Conservation (phyloP, 35 echinoderm and acorn worm species). For the Apostichopus japonicus region DNA sequence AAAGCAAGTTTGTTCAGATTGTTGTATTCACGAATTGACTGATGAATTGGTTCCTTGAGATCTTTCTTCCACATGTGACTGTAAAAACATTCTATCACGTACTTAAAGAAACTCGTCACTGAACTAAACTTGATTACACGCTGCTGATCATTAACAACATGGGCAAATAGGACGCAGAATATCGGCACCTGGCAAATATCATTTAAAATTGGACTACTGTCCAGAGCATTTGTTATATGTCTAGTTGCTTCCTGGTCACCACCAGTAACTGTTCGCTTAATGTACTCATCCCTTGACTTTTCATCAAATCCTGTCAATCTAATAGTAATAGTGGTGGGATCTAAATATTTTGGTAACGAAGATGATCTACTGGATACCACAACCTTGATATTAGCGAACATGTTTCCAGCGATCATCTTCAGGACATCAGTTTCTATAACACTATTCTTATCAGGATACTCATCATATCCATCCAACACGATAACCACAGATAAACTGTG, state of each 20-base stretch:
- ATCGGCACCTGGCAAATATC: conserved; percentile 13
- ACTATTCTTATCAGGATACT: conserved; percentile 21
- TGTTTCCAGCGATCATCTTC: conserved; percentile 9
- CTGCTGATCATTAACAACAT: neutral
- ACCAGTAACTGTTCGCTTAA: neutral
- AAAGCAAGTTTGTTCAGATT: neutral
- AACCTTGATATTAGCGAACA: conserved; percentile 20
- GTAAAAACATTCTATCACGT: conserved; percentile 1
- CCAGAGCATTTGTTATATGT: neutral
- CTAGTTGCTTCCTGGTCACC: neutral
- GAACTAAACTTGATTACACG: neutral
- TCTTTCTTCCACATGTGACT: conserved; percentile 31
- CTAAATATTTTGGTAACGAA: neutral
- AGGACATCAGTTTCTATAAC: neutral
- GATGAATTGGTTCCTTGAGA: no score
- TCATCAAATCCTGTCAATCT: conserved; percentile 1
- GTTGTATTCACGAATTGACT: no score
- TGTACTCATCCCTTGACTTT: neutral
- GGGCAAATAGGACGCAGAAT: conserved; percentile 11
- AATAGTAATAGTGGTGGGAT: neutral
- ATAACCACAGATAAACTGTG: neutral
- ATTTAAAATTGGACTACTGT: neutral
- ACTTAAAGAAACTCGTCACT: conserved; percentile 21
- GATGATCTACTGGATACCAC: neutral
- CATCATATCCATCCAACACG: conserved; percentile 16